Conservation (phyloP, 2,888 invertebrate species). For the Chorisops tibialis region DNA sequence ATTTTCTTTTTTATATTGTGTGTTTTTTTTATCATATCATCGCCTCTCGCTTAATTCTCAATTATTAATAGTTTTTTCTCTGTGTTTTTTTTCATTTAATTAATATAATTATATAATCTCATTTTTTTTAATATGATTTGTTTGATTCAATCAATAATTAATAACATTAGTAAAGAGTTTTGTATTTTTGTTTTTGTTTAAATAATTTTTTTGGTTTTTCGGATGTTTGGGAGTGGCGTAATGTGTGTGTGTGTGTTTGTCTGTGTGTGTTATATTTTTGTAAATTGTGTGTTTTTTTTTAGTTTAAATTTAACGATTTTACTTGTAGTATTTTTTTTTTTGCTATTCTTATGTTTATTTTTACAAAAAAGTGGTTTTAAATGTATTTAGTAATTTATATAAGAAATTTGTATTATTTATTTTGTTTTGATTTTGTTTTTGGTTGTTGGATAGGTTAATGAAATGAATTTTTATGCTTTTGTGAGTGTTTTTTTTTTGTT, state of each 20-base stretch:
- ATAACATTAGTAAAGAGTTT: slow-evolving; percentile 9
- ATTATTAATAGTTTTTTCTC: too few species aligned
- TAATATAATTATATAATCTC: too few species aligned
- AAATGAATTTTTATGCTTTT: slow-evolving; percentile 12
- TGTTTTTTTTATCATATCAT: not conserved
- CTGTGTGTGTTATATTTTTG: not conserved
- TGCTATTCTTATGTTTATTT: slow-evolving; percentile 13
- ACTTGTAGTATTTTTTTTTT: too few species aligned
- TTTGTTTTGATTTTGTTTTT: slow-evolving; percentile 7
- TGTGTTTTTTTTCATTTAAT: too few species aligned
- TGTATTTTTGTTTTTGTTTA: not conserved
- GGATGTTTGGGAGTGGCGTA: not conserved
- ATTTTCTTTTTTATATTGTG: slow-evolving; percentile 18
- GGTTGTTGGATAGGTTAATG: slow-evolving; percentile 3
- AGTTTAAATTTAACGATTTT: slow-evolving; percentile 6
- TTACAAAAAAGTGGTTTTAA: slow-evolving; percentile 22
- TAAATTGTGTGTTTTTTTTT: slow-evolving; percentile 11
- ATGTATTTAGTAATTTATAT: slow-evolving; percentile 5
- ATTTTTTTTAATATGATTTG: not conserved
- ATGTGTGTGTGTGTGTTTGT: not conserved
- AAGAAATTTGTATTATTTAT: slow-evolving; percentile 7
- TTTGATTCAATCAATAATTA: slow-evolving; percentile 3
- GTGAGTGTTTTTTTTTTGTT: not conserved
- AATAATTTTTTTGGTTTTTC: not conserved
- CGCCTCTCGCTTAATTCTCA: too few species aligned